Conservation (phyloP, 2,797 vertebrate genomes). For the Thamnophis elegans region DNA sequence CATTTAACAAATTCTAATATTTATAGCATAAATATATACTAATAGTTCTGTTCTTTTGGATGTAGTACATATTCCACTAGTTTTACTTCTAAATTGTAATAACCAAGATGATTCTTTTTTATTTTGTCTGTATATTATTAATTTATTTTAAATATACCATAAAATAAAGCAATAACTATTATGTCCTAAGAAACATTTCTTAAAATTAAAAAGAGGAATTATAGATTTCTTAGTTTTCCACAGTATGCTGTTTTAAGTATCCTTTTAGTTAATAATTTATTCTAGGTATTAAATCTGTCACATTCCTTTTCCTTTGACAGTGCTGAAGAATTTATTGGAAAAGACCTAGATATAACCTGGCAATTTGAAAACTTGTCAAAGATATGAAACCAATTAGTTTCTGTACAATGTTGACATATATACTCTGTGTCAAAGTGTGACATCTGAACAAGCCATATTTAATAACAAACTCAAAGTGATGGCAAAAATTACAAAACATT, state of each 20-base stretch:
- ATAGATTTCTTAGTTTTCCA: slow-evolving; percentile 43
- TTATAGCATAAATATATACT: neutral
- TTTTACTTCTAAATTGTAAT: neutral
- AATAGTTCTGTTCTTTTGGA: neutral
- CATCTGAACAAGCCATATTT: slow-evolving; percentile 64
- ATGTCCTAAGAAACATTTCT: slow-evolving; percentile 20
- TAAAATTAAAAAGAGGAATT: slow-evolving; percentile 50
- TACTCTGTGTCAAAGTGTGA: slow-evolving; percentile 52
- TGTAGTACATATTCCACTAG: neutral
- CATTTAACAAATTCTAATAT: neutral
- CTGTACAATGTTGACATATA: slow-evolving; percentile 64
- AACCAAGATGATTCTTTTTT: slow-evolving; percentile 14
- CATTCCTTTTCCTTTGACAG: slow-evolving; percentile 75
- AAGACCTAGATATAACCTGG: slow-evolving; percentile 74
- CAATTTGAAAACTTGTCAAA: slow-evolving; percentile 75
- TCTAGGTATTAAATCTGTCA: slow-evolving; percentile 78
- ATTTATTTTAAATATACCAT: neutral
- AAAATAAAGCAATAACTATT: slow-evolving; percentile 41
- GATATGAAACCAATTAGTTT: slow-evolving; percentile 76
- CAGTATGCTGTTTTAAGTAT: slow-evolving; percentile 67
- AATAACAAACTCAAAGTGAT: slow-evolving; percentile 64
- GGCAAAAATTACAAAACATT: slow-evolving; percentile 62
- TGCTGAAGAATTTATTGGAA: slow-evolving; percentile 73
- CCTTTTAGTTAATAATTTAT: slow-evolving; percentile 79
- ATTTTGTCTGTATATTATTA: slow-evolving; percentile 11